Evolutionary conservation across 2,113 vertebrate genomes (phyloP), one percentile per base, ranked within the genome.

Genomic region (pig (Sus scrofa)): DNA sequence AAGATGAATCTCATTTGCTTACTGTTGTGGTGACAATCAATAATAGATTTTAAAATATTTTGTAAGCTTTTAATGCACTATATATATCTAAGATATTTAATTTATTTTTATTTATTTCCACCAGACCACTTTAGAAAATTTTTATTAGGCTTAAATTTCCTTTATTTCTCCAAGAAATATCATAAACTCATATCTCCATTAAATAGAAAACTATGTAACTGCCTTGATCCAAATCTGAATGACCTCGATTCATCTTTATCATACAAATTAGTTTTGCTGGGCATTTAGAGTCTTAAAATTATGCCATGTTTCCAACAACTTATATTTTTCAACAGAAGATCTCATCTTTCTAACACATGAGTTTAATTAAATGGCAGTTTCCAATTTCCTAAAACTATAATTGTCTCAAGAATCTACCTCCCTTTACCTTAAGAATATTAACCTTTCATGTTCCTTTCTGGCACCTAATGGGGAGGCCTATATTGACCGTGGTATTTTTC

Each of bases 61-160:
- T 52, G 30, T 81, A 70, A 78, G 39, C 8, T 14, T 87, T 58
- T 84, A 67, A 44, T 68, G 13, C 0, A 63, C 39, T 87, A n/a
- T 50, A 60, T 95, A 56, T 87, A 60, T 52, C 87, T 60, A 84
- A 87, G 63, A 60, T 84, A 95, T 20, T 71, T 86, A 44, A 84
- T 37, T 75, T 88, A 68, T 19, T 93, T 89, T 18, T 34, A 90
- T 89, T 96, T 78, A 62, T 83, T 77, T 62, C 85, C 18, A 96
- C 71, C 39, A 88, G 79, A 56, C 27, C 12, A 85, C 24, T 84
- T 74, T n/a, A 62, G 73, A 92, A 89, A 84, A 62, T 37, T 22
- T 44, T 91, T 70, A n/a, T 84, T 78, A 70, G 44, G 9, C n/a
- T 92, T 24, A 77, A 63, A 56, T 84, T 70, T 87, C 39, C 67